A percentile compares a stretch with the other conserved stretches of the same genome.
These are phyloP conservation scores for Calephelis perditalis DNA, from an alignment of 2,888 invertebrate genomes.

Conservation along the genomic window DNA sequence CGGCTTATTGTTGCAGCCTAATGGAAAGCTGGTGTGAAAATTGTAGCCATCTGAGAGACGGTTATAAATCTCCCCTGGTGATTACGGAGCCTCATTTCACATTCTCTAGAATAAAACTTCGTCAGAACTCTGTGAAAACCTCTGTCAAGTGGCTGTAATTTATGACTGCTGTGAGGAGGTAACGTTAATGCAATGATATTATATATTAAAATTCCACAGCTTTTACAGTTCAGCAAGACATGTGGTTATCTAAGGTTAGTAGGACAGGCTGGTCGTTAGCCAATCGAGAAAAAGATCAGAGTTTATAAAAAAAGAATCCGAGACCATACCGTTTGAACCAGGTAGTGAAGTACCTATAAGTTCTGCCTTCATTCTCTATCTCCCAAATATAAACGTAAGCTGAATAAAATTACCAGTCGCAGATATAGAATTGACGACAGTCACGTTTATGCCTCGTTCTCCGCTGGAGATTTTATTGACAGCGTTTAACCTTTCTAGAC, in stretches of 20 bases:
- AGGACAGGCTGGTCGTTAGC: constrained; percentile 31
- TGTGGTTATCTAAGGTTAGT: constrained; percentile 27
- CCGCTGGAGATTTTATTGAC: background rate
- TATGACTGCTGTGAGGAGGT: too few species aligned
- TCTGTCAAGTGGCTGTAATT: too few species aligned
- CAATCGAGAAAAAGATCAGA: constrained; percentile 20
- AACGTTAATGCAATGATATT: too few species aligned
- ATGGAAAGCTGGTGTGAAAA: constrained; percentile 4
- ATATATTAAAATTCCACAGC: constrained; percentile 19
- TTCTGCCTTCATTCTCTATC: constrained; percentile 33
- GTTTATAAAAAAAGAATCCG: constrained; percentile 29
- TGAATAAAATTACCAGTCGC: constrained; percentile 35
- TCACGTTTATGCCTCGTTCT: constrained; percentile 29
- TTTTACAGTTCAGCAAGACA: constrained; percentile 18
- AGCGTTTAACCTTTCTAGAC: background rate
- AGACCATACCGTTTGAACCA: constrained; percentile 28
- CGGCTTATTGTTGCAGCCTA: background rate
- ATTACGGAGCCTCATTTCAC: constrained; percentile 32
- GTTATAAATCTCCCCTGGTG: constrained; percentile 31
- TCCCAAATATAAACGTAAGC: constrained; percentile 36
- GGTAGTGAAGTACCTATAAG: constrained; percentile 32
- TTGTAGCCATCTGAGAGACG: background rate
- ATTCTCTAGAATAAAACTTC: constrained; percentile 27
- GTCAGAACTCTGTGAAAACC: too few species aligned
- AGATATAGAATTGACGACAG: constrained; percentile 29